Base-by-base conservation (phyloP, 2,113 vertebrate species). In the Raphicerus campestris region DNA sequence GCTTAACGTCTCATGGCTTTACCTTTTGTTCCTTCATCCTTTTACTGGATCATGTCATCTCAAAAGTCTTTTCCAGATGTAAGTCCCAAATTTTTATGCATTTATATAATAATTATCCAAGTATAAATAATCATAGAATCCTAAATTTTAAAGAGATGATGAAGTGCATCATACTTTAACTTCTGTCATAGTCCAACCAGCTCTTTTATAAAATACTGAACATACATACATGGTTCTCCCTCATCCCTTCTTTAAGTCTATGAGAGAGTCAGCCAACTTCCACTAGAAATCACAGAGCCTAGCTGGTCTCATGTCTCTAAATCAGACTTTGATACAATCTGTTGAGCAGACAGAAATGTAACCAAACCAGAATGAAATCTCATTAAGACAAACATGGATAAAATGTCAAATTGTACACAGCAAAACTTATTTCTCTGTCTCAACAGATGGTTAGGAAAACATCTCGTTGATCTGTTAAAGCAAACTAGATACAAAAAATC, bases 401-500 rank as follows among this genome's bases (percentile, higher is more conserved):
- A 95, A 96, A 92, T 96, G 92, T 85, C 47, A n/a, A 66, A 66
- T 81, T 93, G 24, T 26, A 24, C 49, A 82, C 35, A 85, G 81
- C 51, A 88, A 93, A 95, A 84, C 85, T 84, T 93, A 85, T 92
- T 96, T 96, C 96, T 19, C 45, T 47, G 75, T 92, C 45, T 89
- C 60, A 89, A 95, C 95, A 98, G 92, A 90, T 97, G 90, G 95
- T 70, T 85, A 45, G 84, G 90, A 93, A 97, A 95, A 93, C 96
- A 66, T 82, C 92, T 92, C 92, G 53, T 89, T 94, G 93, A 97
- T 94, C 95, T 95, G 35, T 90, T 94, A 78, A 80, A 97, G 77
- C 56, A 97, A 91, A 96, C 90, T 49, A 95, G 81, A 89, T 55
- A 85, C 28, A 47, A 85, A 26, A 96, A 35, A 5, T 91, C 10